Evolutionary conservation across 2,113 vertebrate species (phyloP).

Genomic region (Pelodiscus sinensis): DNA sequence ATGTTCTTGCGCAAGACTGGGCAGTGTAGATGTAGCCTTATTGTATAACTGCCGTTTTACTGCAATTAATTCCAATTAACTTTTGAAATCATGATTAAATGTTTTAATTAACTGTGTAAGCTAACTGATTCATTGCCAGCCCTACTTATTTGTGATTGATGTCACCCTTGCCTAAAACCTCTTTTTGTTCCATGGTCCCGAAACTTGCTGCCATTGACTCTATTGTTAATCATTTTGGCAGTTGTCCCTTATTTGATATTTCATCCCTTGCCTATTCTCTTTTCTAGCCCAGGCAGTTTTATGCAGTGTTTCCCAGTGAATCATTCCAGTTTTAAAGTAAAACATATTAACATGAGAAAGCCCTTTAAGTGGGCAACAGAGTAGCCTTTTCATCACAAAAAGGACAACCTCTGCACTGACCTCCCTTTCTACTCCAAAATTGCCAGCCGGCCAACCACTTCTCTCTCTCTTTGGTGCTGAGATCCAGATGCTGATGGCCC

Average conservation of each 20-base stretch:
- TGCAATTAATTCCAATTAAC: too few species aligned
- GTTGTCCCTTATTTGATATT: background rate
- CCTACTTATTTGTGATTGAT: background rate
- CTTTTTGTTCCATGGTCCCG: background rate
- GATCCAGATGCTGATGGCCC: background rate
- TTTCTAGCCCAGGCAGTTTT: background rate
- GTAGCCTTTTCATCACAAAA: background rate
- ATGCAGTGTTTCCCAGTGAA: background rate
- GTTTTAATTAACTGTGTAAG: too few species aligned
- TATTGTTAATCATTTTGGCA: background rate
- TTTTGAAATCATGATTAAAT: too few species aligned
- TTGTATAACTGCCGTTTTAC: too few species aligned
- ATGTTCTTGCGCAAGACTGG: too few species aligned
- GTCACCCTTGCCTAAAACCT: background rate
- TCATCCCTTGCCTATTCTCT: background rate
- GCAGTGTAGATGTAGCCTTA: too few species aligned
- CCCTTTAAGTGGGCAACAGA: background rate
- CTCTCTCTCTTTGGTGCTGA: background rate
- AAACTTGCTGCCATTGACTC: background rate
- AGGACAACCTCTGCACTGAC: background rate
- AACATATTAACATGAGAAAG: background rate
- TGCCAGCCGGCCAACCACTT: background rate
- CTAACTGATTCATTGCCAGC: too few species aligned
- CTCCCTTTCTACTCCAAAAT: background rate
- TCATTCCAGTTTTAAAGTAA: too few species aligned